These are phyloP conservation scores for Sebastes matsubarae DNA, from an alignment of 2,797 vertebrate species.

Conservation along the genomic window DNA sequence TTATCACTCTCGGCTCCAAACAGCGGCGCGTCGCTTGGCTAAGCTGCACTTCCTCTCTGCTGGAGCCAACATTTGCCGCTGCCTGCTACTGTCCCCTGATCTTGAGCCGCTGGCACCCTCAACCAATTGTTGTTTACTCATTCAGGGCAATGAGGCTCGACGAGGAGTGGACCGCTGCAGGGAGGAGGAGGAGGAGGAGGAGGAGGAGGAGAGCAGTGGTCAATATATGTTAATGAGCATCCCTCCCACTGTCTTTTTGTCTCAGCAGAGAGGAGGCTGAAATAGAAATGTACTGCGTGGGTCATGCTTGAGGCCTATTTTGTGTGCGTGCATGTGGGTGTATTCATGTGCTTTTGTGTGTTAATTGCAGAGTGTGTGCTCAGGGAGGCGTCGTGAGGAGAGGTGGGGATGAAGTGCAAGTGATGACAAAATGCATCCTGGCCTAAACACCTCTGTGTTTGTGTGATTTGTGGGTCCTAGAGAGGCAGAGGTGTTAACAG, in stretches of 20 bases:
- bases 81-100: slow-evolving; percentile 55
- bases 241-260: slow-evolving; percentile 6
- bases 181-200: not conserved
- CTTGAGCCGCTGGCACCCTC: slow-evolving; percentile 34
- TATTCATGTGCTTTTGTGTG: slow-evolving; percentile 12
- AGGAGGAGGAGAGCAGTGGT: slow-evolving; percentile 12
- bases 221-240: slow-evolving; percentile 34
- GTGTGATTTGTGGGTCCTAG: slow-evolving; percentile 61
- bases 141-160: slow-evolving; percentile 44
- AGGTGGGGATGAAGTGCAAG: slow-evolving; percentile 52
- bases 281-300: not conserved
- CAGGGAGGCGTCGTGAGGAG: not conserved
- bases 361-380: slow-evolving; percentile 33
- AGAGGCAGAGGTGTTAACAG: slow-evolving; percentile 72
- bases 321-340: not conserved
- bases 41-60: slow-evolving; percentile 57
- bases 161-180: slow-evolving; percentile 16
- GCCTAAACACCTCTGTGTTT: slow-evolving; percentile 73
- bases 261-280: slow-evolving; percentile 3
- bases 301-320: not conserved
- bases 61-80: slow-evolving; percentile 59
- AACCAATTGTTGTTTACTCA: slow-evolving; percentile 67
- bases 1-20: slow-evolving; percentile 58
- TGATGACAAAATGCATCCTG: slow-evolving; percentile 83
- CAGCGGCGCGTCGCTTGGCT: slow-evolving; percentile 50